Conservation (phyloP, 2,888 invertebrate species). For the Maniola hyperantus region DNA sequence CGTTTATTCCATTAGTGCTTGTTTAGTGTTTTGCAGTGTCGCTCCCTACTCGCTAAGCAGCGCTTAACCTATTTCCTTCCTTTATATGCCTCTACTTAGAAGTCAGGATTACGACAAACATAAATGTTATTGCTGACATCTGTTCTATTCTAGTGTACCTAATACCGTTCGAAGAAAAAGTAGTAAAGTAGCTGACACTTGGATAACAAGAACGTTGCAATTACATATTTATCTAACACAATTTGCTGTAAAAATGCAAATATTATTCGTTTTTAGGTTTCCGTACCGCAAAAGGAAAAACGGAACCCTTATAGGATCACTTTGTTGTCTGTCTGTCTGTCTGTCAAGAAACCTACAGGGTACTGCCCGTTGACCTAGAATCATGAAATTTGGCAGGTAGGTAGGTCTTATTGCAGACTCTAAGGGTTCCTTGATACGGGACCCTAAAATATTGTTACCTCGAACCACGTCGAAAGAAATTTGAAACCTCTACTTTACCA, state of each 20-base stretch:
- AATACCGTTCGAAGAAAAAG: background rate
- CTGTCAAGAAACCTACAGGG: no score
- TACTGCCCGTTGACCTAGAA: no score
- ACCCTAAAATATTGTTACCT: no score
- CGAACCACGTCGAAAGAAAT: background rate
- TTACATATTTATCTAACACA: background rate
- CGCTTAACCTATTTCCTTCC: conserved; percentile 15
- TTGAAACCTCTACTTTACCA: background rate
- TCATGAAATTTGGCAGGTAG: no score
- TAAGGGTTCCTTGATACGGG: no score
- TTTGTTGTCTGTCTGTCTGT: no score
- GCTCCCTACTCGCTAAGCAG: conserved; percentile 7
- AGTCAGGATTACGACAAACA: conserved; percentile 7
- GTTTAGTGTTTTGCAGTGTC: conserved; percentile 1
- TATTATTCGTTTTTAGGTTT: no score
- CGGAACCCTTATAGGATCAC: no score
- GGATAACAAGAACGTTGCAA: background rate
- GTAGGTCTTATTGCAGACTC: no score
- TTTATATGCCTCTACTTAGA: background rate
- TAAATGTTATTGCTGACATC: conserved; percentile 12
- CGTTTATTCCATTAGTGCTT: conserved; percentile 14
- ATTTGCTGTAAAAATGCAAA: background rate
- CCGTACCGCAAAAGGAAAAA: no score
- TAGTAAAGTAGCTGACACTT: background rate
- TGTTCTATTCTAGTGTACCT: background rate